Conservation (phyloP, 53 echinoderm and acorn worm species). For the Henricia sp. region DNA sequence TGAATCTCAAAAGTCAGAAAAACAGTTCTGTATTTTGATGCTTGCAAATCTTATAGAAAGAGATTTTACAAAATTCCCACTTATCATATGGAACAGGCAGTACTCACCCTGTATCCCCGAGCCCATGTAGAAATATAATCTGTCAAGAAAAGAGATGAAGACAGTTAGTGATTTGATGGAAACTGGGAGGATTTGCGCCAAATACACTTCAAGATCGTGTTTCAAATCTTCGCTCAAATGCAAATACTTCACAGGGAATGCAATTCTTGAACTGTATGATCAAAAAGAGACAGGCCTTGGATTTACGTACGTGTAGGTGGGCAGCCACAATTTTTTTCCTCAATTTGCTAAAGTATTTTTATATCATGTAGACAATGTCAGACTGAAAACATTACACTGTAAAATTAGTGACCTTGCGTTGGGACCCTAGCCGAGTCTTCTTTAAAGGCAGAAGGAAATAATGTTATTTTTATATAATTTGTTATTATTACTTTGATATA, state of each 20-base stretch:
- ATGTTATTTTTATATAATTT: no score
- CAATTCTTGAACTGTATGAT: not conserved
- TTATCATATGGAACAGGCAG: not conserved
- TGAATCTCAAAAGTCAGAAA: no score
- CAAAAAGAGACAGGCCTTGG: not conserved
- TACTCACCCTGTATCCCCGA: slow-evolving; percentile 81
- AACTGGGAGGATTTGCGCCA: not conserved
- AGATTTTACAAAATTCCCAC: not conserved
- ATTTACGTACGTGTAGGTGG: not conserved
- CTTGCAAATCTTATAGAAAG: no score
- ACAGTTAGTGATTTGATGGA: not conserved
- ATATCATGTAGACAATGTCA: no score
- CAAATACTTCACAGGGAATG: not conserved
- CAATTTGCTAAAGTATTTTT: no score
- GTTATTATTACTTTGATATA: no score
- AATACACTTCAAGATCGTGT: not conserved
- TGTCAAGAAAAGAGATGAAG: slow-evolving; percentile 42
- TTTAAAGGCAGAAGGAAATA: no score
- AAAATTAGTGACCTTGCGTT: no score
- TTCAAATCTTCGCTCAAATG: not conserved
- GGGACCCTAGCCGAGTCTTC: no score
- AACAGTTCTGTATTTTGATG: no score
- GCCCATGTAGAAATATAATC: slow-evolving; percentile 86
- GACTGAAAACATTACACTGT: no score
- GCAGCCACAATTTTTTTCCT: not conserved